Base-by-base conservation (phyloP, 2,888 invertebrate species). In the Chymomyza caudatula region DNA sequence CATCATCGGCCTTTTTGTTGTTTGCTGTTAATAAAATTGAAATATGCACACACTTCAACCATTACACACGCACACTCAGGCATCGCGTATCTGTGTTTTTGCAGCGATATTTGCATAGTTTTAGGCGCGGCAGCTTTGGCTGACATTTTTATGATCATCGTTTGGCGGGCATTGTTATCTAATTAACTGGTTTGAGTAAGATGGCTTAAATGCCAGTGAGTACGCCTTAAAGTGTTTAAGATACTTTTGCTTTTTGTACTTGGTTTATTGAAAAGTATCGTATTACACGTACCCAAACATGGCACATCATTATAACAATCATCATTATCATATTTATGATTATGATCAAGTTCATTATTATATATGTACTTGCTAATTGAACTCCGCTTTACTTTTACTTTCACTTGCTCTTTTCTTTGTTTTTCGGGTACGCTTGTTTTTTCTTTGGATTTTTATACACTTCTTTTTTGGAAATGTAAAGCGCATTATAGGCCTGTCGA, bases 21-120 rank as follows among this genome's bases (percentile, higher is more conserved):
- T 71, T 76, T 63, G 68, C 62, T n/a, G 61, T 65, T 77, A 71
- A 71, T 76, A 68, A 74, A 63, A 64, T 69, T 54, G 51, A 64
- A 44, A 71, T 67, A 61, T 52, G 6, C 37, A 62, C 44, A n/a
- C 60, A 61, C 42, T n/a, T 25, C 15, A 59, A 23, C 49, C 43
- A 15, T 22, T 47, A 15, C 22, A 54, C 43, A 37, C 29, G 11
- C 29, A 37, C 29, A 11, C 29, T 2, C 29, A 4, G 29, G 2
- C 11, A 37, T 4, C 11, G 5, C 11, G 15, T 58, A 52, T 60
- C 29, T 29, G 25, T 13, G 29, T 29, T 47, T 44, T 62, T 69
- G 43, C 60, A 72, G 63, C 66, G n/a, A 67, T 63, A 66, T 71
- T 63, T 63, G 67, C 53, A 52, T 63, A 53, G 51, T 55, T 67